Conservation (phyloP, 2,888 invertebrate species). For the Phasia obesa region DNA sequence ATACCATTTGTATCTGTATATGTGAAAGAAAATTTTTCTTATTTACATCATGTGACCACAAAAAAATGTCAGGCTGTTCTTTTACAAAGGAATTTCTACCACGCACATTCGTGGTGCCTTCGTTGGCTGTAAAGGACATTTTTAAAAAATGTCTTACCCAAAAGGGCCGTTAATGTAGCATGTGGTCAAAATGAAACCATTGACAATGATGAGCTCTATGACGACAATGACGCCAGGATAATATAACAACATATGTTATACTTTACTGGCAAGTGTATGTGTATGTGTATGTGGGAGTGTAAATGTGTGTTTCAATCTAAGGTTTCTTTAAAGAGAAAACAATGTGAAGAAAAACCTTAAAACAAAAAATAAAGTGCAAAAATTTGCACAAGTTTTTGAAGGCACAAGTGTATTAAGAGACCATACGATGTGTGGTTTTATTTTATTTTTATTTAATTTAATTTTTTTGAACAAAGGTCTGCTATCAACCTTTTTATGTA, state of each 20-base stretch:
- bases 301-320: conserved; percentile 25
- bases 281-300: background rate
- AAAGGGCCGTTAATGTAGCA: conserved; percentile 47
- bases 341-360: conserved; percentile 14
- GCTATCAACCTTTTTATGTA: background rate
- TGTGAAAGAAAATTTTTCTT: conserved; percentile 15
- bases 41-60: conserved; percentile 51
- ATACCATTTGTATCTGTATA: background rate
- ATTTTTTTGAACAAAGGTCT: background rate
- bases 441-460: background rate
- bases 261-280: background rate
- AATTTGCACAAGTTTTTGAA: conserved; percentile 42
- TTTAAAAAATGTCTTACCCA: conserved; percentile 12
- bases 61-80: conserved; percentile 14
- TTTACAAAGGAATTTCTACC: background rate
- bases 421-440: conserved; percentile 29
- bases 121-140: conserved; percentile 17
- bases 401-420: conserved; percentile 16
- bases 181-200: conserved; percentile 53
- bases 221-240: conserved; percentile 23
- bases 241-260: conserved; percentile 48
- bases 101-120: background rate
- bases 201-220: conserved; percentile 42
- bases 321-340: conserved; percentile 45
- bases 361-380: conserved; percentile 48